Evolutionary conservation across 2,797 vertebrate species (phyloP).

Genomic region (Microctenopoma lineatum): DNA sequence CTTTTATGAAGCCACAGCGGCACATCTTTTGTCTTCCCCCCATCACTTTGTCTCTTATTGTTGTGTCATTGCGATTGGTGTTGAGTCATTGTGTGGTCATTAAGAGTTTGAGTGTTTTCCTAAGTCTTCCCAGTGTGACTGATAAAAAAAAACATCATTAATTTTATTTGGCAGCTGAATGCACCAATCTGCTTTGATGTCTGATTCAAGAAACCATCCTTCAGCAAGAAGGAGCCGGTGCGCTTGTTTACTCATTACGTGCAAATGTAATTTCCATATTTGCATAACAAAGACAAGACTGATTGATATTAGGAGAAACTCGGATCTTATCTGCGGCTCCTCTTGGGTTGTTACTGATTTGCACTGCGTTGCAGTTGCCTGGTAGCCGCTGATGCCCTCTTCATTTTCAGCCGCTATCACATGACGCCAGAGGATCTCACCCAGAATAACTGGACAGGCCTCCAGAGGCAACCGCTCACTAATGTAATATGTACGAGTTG

Average conservation of each 20-base stretch:
- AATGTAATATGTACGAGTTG: slow-evolving; percentile 55
- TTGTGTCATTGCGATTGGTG: slow-evolving; percentile 26
- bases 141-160: slow-evolving; percentile 34
- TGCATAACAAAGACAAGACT: slow-evolving; percentile 65
- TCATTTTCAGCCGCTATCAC: slow-evolving; percentile 65
- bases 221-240: slow-evolving; percentile 41
- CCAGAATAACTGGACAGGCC: slow-evolving; percentile 69
- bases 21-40: slow-evolving; percentile 42
- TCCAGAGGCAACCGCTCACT: slow-evolving; percentile 55
- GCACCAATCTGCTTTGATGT: slow-evolving; percentile 61
- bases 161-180: slow-evolving; percentile 53
- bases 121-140: slow-evolving; percentile 37
- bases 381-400: slow-evolving; percentile 58
- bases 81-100: slow-evolving; percentile 30
- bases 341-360: slow-evolving; percentile 43
- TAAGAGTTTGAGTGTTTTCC: slow-evolving; percentile 46
- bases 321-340: slow-evolving; percentile 51
- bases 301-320: slow-evolving; percentile 41
- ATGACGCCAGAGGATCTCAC: slow-evolving; percentile 60
- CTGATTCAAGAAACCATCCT: slow-evolving; percentile 62
- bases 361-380: slow-evolving; percentile 64
- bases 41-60: slow-evolving; percentile 31
- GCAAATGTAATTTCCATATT: slow-evolving; percentile 60
- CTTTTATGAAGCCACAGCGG: slow-evolving; percentile 24
- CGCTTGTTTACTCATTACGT: slow-evolving; percentile 26